Evolutionary conservation across 2,888 invertebrate genomes (phyloP).

Genomic region (Epsilonema sp.): DNA sequence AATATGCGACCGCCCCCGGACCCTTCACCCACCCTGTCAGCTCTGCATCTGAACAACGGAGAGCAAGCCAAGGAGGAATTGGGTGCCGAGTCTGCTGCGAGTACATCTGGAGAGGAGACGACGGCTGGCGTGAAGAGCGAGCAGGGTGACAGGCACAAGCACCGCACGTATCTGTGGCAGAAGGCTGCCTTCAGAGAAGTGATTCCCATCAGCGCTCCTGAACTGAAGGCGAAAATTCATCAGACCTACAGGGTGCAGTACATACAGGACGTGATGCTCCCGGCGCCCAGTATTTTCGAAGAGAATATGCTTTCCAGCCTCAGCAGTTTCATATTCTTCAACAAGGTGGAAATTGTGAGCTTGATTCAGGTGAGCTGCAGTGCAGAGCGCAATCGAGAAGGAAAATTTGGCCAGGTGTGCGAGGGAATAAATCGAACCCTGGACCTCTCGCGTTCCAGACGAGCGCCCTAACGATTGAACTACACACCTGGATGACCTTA

Average conservation of each 20-base stretch:
- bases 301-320: constrained; percentile 93
- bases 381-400: no score
- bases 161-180: constrained; percentile 81
- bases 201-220: constrained; percentile 80
- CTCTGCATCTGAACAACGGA: neutral
- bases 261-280: constrained; percentile 85
- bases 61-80: constrained; percentile 1
- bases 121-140: no score
- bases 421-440: no score
- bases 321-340: constrained; percentile 97
- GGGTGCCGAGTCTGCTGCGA: neutral
- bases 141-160: no score
- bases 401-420: no score
- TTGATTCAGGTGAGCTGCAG: constrained; percentile 50
- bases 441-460: no score
- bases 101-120: no score
- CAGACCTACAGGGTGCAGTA: constrained; percentile 99
- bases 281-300: constrained; percentile 95
- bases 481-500: no score
- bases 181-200: constrained; percentile 49
- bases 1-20: no score
- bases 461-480: no score
- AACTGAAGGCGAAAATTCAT: constrained; percentile 90
- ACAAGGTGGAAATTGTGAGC: constrained; percentile 97
- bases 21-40: neutral